A percentile compares a stretch with the other conserved stretches of the same genome.
Evolutionary conservation across 2,113 vertebrate species (phyloP).

Genomic region (Malurus cyaneus): DNA sequence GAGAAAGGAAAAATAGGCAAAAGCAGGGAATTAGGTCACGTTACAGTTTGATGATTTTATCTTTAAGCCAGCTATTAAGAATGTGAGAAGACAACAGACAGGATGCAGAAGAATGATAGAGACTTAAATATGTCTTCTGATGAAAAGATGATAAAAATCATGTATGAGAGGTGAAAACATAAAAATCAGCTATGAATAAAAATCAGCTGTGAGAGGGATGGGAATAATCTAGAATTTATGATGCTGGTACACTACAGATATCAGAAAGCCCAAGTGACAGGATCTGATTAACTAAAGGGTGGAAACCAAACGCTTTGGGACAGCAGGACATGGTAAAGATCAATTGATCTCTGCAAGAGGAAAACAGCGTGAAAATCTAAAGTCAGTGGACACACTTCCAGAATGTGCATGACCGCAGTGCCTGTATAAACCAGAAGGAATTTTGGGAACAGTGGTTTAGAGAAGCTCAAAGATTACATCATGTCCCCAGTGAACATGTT

Average conservation of each 20-base stretch:
- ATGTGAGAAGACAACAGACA: not conserved
- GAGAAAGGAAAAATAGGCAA: not conserved
- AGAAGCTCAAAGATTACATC: not conserved
- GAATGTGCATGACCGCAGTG: not conserved
- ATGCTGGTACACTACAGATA: not conserved
- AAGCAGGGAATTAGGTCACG: not conserved
- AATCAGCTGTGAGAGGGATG: not conserved
- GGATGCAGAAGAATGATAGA: not conserved
- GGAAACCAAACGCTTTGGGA: not conserved
- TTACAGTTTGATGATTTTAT: not conserved
- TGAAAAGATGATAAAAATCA: not conserved
- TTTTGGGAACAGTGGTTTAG: not conserved
- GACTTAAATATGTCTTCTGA: not conserved
- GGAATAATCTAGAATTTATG: not conserved
- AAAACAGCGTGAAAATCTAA: not conserved
- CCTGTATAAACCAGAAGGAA: not conserved
- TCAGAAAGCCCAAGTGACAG: not conserved
- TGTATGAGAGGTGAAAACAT: not conserved
- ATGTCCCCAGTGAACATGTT: not conserved
- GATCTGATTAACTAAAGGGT: not conserved
- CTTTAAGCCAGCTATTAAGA: not conserved
- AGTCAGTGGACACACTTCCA: not conserved
- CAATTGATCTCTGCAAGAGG: not conserved
- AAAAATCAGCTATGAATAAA: not conserved
- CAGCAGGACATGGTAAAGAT: not conserved